A percentile compares a stretch with the other conserved stretches of the same genome.
Evolutionary conservation across 35 echinoderm and acorn worm species (phyloP).

Genomic region (Patiria miniata): DNA sequence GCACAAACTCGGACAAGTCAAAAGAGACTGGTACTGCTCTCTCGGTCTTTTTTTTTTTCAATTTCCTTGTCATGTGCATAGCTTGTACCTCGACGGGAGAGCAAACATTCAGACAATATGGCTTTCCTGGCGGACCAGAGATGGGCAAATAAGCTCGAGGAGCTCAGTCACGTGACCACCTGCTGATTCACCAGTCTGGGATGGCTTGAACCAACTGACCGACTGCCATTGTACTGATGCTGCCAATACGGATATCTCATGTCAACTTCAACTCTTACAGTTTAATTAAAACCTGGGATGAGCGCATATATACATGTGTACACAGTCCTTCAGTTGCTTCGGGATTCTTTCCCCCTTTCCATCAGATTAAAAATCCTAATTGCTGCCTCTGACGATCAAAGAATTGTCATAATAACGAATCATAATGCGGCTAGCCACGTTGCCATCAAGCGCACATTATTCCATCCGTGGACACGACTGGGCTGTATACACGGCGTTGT

Average conservation of each 20-base stretch:
- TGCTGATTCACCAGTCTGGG: slow-evolving; percentile 9
- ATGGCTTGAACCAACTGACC: not conserved
- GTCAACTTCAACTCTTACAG: slow-evolving; percentile 5
- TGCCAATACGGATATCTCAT: not conserved
- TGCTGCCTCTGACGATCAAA: not conserved
- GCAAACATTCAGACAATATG: slow-evolving; percentile 7
- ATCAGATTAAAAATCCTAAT: slow-evolving; percentile 7
- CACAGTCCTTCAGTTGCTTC: slow-evolving; percentile 21
- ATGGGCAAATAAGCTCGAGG: slow-evolving; percentile 10
- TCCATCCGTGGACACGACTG: not conserved
- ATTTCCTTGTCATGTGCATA: slow-evolving; percentile 19
- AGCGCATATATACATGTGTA: slow-evolving; percentile 23
- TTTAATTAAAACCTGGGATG: slow-evolving; percentile 29
- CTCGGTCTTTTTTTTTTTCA: not conserved
- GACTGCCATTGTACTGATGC: not conserved
- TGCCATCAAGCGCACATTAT: not conserved
- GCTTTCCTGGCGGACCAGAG: slow-evolving; percentile 3
- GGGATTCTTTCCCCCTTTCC: not conserved
- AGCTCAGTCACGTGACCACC: slow-evolving; percentile 23
- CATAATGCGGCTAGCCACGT: not conserved
- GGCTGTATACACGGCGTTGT: not conserved
- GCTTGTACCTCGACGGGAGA: slow-evolving; percentile 5
- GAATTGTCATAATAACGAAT: slow-evolving; percentile 23
- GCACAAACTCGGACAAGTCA: too few species aligned
- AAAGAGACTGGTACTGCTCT: too few species aligned